Conservation (phyloP, 2,888 invertebrate species). For the Caenorhabditis sp. region DNA sequence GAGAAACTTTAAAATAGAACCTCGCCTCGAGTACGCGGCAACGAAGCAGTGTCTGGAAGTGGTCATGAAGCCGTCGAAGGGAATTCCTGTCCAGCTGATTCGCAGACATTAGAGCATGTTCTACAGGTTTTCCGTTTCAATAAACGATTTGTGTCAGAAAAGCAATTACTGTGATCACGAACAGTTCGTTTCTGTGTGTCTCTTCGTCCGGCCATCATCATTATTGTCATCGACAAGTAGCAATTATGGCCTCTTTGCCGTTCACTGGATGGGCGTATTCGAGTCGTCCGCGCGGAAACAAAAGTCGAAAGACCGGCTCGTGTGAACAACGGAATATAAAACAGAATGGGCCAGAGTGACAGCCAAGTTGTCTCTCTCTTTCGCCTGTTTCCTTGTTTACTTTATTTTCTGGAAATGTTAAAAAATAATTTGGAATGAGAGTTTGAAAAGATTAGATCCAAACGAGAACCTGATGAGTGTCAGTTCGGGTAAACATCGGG, state of each 20-base stretch:
- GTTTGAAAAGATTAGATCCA: no score
- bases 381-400: no score
- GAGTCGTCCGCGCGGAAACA: slow-evolving; percentile 39
- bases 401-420: no score
- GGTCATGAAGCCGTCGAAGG: slow-evolving; percentile 54
- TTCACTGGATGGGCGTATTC: slow-evolving; percentile 33
- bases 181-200: neutral
- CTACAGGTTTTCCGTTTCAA: slow-evolving; percentile 1
- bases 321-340: slow-evolving; percentile 38
- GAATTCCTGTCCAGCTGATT: slow-evolving; percentile 53
- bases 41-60: slow-evolving; percentile 46
- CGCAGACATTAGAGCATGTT: slow-evolving; percentile 32
- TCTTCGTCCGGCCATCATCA: slow-evolving; percentile 40
- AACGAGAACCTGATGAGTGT: no score
- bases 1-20: slow-evolving; percentile 38
- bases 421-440: no score
- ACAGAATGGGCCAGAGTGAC: neutral
- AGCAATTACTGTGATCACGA: slow-evolving; percentile 30
- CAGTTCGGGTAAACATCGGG: neutral
- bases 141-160: slow-evolving; percentile 20
- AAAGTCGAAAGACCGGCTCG: slow-evolving; percentile 36
- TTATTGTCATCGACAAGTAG: slow-evolving; percentile 45
- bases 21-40: slow-evolving; percentile 14
- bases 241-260: slow-evolving; percentile 52
- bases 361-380: neutral